phyloP scores from a whole-genome alignment of 2,113 vertebrate species.

The Phoenicopterus ruber region DNA sequence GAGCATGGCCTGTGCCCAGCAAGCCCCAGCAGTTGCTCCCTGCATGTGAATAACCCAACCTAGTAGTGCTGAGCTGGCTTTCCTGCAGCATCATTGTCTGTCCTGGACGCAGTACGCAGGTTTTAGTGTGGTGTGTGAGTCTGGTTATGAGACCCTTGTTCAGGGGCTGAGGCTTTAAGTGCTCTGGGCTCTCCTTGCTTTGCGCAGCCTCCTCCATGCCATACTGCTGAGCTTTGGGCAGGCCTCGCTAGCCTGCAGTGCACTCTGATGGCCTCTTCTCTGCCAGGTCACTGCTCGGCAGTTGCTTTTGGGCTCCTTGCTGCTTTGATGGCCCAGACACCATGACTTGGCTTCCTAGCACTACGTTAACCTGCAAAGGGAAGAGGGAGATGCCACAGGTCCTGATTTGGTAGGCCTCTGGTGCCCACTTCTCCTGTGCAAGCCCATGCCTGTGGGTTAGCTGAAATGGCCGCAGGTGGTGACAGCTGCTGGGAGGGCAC shows the following conservation, averaged over 20 bases:
- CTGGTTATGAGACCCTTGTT: neutral
- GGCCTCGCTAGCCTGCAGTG: accelerated
- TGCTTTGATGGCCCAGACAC: neutral
- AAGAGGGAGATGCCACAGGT: neutral
- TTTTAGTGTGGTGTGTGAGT: neutral
- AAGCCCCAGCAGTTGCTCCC: neutral
- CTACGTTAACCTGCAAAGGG: neutral
- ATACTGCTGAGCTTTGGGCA: neutral
- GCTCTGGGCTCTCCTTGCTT: neutral
- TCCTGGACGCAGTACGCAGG: neutral
- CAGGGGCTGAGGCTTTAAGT: neutral
- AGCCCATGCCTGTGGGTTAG: neutral
- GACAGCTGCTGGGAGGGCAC: neutral
- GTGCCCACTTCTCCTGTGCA: neutral
- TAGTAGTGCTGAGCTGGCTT: neutral
- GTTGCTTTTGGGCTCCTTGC: neutral
- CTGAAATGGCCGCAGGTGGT: accelerated
- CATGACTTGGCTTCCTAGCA: neutral
- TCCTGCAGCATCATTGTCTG: neutral
- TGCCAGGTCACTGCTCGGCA: neutral
- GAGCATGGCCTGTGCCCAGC: neutral
- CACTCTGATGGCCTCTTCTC: neutral
- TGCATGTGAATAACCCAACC: neutral
- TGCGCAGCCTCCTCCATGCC: neutral
- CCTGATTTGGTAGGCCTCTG: neutral